Base-by-base conservation (phyloP, 2,888 invertebrate genomes). In the Pegoplata infirma region DNA sequence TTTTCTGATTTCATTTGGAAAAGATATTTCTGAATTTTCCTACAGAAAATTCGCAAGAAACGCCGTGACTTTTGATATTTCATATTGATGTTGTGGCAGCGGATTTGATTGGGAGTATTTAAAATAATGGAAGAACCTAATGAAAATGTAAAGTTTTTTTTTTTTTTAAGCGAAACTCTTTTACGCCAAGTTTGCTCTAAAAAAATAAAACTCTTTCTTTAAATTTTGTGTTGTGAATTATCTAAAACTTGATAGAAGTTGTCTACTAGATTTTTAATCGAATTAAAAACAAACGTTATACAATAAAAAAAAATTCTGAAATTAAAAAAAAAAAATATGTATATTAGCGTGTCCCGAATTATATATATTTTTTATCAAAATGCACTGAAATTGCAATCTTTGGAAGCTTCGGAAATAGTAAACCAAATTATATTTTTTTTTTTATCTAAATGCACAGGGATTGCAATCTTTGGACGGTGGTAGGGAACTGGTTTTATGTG, bases 121-220 rank as follows among this genome's bases (percentile, higher is more conserved):
- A 10, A 40, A 61, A 40, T 8, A 4, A 72, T 75, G 79, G 75
- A 79, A 55, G 53, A 58, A 58, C 19, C 56, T 12, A 58, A 21
- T 58, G 40, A 40, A 58, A 58, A 58, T 56, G 56, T 56, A 56
- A 56, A 32, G 5, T 32, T n/a, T n/a, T n/a, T n/a, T n/a, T n/a
- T n/a, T n/a, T n/a, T n/a, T n/a, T 32, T 32, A 32, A 32, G 0
- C 8, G 10, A 6, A 32, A 32, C 8, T 32, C 1, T 28, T 28
- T 6, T n/a, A n/a, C n/a, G n/a, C n/a, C n/a, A n/a, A n/a, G n/a
- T n/a, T n/a, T n/a, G n/a, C n/a, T n/a, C n/a, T n/a, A n/a, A n/a
- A n/a, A n/a, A n/a, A 28, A 28, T 8, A 28, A 32, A 32, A 32
- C 10, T 32, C 12, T 32, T 32, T 5, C 32, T 7, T 32, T 10